Base-by-base conservation (phyloP, 1,140 invertebrate species). In the Metaphire vulgaris region DNA sequence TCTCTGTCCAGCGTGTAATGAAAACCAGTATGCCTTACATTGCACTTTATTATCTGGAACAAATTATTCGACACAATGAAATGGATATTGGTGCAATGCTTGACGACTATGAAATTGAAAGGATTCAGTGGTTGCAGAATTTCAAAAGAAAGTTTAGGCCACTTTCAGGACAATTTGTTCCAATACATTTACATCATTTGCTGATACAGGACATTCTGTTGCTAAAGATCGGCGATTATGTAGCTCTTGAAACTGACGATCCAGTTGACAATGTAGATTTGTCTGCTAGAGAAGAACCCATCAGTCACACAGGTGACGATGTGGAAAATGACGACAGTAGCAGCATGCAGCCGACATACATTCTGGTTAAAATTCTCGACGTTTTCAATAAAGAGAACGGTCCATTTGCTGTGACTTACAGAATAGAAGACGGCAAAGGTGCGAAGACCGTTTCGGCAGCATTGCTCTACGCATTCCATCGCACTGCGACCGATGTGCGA, bases 341-440 rank as follows among this genome's bases (percentile, higher is more conserved):
- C n/a, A n/a, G n/a, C n/a, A n/a, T n/a, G n/a, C n/a, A n/a, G n/a
- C 72, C 72, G 0, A 73, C 32, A n/a, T 73, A 56, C 34, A 73
- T 73, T 14, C 28, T 73, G 72, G 72, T 73, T 2, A 28, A 73
- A 64, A 73, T 73, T n/a, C 32, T 73, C n/a, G 1, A 73, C 2
- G 41, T 41, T n/a, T 21, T 33, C n/a, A 1, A 64, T 64, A 16
- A 34, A 0, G 34, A 41, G 1, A 26, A 2, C 56, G 32, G 32
- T 21, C 28, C 31, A 34, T 21, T 73, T 73, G n/a, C 31, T 30
- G 26, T 64, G 28, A 29, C 33, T n/a, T 73, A 73, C 34, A 26
- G 56, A 41, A 34, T 73, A 26, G 34, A 73, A n/a, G 32, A 34
- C 56, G 72, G 72, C 1, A 26, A n/a, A n/a, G 15, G 28, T 73